phyloP scores from a whole-genome alignment of 2,797 vertebrate species.

The Calcarius lapponicus region DNA sequence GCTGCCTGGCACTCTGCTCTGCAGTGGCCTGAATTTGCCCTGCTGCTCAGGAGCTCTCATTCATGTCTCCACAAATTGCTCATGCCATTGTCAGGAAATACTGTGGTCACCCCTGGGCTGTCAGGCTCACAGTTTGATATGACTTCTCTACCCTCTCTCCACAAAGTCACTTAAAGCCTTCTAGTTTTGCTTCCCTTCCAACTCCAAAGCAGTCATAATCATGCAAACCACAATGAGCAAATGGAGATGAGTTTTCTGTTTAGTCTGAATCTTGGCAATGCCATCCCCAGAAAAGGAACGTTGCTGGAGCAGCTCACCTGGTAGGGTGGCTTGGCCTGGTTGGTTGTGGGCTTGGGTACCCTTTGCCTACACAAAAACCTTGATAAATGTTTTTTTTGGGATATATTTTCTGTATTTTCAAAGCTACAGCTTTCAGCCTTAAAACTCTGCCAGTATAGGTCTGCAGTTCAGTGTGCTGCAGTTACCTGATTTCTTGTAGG shows the following conservation, averaged over 20 bases:
- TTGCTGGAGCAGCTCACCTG: not conserved
- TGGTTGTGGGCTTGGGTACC: not conserved
- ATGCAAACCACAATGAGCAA: not conserved
- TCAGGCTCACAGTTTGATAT: not conserved
- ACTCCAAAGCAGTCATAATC: not conserved
- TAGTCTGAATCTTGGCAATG: not conserved
- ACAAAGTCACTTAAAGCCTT: not conserved
- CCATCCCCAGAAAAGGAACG: not conserved
- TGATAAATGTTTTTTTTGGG: not conserved
- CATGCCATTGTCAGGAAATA: not conserved
- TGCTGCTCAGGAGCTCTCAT: not conserved
- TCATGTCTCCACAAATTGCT: not conserved
- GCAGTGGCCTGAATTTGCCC: not conserved
- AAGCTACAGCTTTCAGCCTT: not conserved
- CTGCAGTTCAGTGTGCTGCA: not conserved
- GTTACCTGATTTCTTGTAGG: not conserved
- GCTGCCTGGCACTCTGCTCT: not conserved
- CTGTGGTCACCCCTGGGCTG: not conserved
- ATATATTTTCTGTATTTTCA: not conserved
- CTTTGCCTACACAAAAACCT: not conserved
- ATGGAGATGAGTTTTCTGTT: not conserved
- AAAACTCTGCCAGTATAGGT: not conserved
- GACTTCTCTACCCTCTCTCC: not conserved
- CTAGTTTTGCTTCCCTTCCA: not conserved
- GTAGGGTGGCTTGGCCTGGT: not conserved